A percentile compares a stretch with the other conserved stretches of the same genome.
Conservation (phyloP, 2,113 vertebrate genomes). For the Rhabdornis inornatus region DNA sequence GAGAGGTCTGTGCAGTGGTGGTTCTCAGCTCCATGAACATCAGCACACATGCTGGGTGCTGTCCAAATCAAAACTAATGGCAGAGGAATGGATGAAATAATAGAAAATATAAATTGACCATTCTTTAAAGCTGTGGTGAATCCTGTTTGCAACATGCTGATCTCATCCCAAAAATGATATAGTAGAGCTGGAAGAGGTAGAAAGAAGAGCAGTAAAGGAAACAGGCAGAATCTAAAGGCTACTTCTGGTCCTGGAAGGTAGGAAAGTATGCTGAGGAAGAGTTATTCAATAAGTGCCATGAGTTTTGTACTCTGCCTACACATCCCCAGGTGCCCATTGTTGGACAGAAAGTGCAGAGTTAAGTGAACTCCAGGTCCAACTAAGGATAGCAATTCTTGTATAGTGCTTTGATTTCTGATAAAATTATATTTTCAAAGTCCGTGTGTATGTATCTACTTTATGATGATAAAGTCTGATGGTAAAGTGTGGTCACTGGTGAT, state of each 20-base stretch:
- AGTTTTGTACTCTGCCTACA: background rate
- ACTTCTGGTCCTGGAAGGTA: background rate
- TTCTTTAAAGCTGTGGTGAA: background rate
- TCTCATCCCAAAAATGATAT: background rate
- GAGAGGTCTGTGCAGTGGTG: no score
- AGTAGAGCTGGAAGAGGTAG: background rate
- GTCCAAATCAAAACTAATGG: background rate
- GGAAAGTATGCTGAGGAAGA: background rate
- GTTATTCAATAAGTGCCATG: background rate
- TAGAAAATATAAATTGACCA: background rate
- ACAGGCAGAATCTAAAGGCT: background rate
- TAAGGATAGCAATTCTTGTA: background rate
- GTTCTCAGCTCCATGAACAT: background rate
- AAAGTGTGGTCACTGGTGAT: background rate
- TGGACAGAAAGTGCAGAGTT: background rate
- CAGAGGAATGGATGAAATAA: background rate
- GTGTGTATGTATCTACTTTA: background rate
- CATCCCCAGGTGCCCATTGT: background rate
- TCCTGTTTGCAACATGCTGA: background rate
- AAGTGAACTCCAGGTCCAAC: background rate
- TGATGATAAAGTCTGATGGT: background rate
- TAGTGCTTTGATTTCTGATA: background rate
- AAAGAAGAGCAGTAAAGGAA: background rate
- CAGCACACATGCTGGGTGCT: background rate
- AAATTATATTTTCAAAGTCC: background rate